Evolutionary conservation across 2,113 vertebrate genomes (phyloP).

Genomic region (Verasper variegatus): DNA sequence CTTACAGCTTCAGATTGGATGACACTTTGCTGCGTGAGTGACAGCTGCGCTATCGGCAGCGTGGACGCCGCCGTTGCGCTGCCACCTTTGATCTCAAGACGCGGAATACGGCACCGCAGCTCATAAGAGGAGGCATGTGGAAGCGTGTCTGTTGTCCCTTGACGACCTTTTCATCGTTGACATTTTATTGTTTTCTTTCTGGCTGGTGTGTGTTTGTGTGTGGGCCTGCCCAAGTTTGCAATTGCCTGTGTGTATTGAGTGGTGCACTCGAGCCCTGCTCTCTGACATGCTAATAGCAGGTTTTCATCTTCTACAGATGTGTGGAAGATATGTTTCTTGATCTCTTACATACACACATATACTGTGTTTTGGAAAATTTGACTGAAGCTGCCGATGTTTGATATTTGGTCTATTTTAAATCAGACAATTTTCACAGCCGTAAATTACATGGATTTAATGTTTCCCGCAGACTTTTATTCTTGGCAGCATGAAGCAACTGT

Average conservation of each 20-base stretch:
- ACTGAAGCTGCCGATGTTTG: conserved; percentile 24
- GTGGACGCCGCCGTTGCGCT: background rate
- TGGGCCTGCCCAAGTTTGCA: conserved; percentile 15
- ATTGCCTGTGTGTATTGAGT: conserved; percentile 18
- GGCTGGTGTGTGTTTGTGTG: conserved; percentile 18
- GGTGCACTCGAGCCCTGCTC: conserved; percentile 27
- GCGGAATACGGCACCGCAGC: conserved; percentile 1
- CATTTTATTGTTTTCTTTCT: conserved; percentile 54
- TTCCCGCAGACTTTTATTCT: conserved; percentile 41
- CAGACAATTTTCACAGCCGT: conserved; percentile 36
- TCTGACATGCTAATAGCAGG: conserved; percentile 62
- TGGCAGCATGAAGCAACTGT: conserved; percentile 19
- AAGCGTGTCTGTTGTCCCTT: conserved; percentile 39
- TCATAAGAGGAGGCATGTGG: conserved; percentile 30
- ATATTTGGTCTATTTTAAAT: conserved; percentile 45
- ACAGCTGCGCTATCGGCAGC: conserved; percentile 13
- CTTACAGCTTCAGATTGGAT: conserved; percentile 32
- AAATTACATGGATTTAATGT: conserved; percentile 46
- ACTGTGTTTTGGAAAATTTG: conserved; percentile 29
- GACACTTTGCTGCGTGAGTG: conserved; percentile 19
- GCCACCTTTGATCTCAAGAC: conserved; percentile 24
- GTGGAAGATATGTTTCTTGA: background rate
- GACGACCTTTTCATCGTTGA: conserved; percentile 38
- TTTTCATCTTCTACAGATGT: conserved; percentile 34
- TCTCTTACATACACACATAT: background rate